Base-by-base conservation (phyloP, 2,797 vertebrate species). In the Pogoniulus pusillus region DNA sequence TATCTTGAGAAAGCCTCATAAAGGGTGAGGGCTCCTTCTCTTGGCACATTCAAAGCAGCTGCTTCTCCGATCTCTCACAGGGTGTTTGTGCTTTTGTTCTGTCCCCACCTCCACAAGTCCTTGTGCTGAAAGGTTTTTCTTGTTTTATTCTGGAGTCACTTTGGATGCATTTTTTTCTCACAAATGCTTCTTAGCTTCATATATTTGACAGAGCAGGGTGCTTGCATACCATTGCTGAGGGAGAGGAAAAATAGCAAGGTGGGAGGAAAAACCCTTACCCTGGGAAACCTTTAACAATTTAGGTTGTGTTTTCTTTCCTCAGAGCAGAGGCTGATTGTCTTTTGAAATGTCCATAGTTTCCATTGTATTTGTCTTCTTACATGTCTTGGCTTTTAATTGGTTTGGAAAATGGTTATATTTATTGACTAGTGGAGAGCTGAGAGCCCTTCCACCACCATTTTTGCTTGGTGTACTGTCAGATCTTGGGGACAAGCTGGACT, bases 101-200 rank as follows among this genome's bases (percentile, higher is more conserved):
- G 68, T 34, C 66, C 35, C 72, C 68, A 88, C 74, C 85, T 83
- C 81, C 65, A 35, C 65, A 69, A 88, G 84, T 80, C 81, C 87
- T 91, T 74, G 62, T 55, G 41, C 63, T 90, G 71, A 89, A 95
- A 95, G 80, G 54, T 22, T 93, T 90, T 82, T 73, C 64, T 92
- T 83, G 69, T 89, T 95, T 72, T 78, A 30, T 80, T 88, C 66
- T 78, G 66, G 43, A 95, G 62, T 80, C 59, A 49, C 75, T 92
- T 85, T 47, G 57, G 62, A 58, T 77, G 45, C 62, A 57, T 62
- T 76, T 68, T 94, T 94, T 24, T 39, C 89, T 82, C 55, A 16
- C 41, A 64, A 86, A 68, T 4, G 22, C 43, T 76, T 27, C 12
- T 43, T 93, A 53, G 24, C 19, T 63, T 49, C 7, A 12, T 47